Conservation (phyloP, 2,797 vertebrate species). For the Phrynocephalus forsythii region DNA sequence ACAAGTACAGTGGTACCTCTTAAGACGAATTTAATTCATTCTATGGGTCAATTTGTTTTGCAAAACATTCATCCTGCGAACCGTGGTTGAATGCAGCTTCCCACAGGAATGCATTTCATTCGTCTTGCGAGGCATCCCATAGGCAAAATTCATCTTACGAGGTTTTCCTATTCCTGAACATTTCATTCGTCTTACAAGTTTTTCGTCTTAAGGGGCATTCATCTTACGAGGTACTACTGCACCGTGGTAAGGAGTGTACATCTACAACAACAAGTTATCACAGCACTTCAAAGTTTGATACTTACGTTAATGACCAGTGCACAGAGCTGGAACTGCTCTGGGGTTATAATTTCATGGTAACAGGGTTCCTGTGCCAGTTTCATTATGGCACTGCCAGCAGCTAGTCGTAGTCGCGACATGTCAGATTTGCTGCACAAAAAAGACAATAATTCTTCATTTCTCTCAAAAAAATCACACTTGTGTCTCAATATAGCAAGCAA, state of each 20-base stretch:
- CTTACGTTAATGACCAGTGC: conserved; percentile 98
- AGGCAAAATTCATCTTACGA: too few relatives aligned
- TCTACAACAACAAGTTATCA: conserved; percentile 32
- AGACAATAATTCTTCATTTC: not conserved
- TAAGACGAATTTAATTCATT: too few relatives aligned
- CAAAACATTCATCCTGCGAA: too few relatives aligned
- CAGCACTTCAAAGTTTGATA: conserved; percentile 52
- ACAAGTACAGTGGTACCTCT: not conserved
- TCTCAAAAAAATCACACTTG: not conserved
- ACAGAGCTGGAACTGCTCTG: conserved; percentile 98
- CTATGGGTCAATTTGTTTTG: too few relatives aligned
- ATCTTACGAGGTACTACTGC: too few relatives aligned
- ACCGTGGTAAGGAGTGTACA: not conserved
- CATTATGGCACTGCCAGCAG: conserved; percentile 97
- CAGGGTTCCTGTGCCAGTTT: conserved; percentile 98
- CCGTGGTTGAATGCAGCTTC: too few relatives aligned
- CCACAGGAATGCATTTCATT: too few relatives aligned
- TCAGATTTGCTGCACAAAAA: conserved; percentile 92
- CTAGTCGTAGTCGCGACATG: conserved; percentile 97
- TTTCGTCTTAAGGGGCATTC: too few relatives aligned
- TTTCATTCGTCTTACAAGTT: too few relatives aligned
- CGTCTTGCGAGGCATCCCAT: too few relatives aligned
- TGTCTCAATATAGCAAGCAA: not conserved
- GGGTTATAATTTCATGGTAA: conserved; percentile 99
- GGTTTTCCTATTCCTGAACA: too few relatives aligned